Base-by-base conservation (phyloP, 2,113 vertebrate genomes). In the Zosterops borbonicus region DNA sequence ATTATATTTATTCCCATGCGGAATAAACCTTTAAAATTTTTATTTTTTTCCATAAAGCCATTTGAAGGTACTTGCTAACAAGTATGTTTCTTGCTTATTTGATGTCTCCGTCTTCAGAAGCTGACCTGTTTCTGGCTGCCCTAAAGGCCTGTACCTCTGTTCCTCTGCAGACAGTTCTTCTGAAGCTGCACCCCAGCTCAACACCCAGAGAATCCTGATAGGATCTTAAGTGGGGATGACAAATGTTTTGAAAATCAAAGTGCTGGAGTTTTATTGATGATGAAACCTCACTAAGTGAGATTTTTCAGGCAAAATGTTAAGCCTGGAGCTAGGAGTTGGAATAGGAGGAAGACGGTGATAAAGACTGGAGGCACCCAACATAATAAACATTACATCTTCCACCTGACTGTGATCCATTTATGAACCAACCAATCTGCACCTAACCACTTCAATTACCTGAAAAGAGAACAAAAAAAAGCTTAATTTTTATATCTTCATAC, bases 151-250 rank as follows among this genome's bases (percentile, higher is more conserved):
- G 4, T 65, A 5, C 9, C 9, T 73, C 29, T 79, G 3, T 20
- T 88, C 3, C 15, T 69, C 53, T 28, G 14, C 22, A 3, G 1
- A 5, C 33, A 74, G 33, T 65, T 17, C 11, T 83, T 94, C 55
- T 83, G 52, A 49, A 87, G n/a, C 17, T 62, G 19, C 14, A 52
- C 4, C 7, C 6, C 8, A 35, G 7, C 9, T 82, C 56, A 42
- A 56, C 13, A 47, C 7, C 3, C 52, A 44, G 20, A 52, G 9
- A 92, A 58, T 68, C 22, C n/a, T 42, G 4, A n/a, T 14, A 46
- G 23, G 9, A 69, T 21, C 1, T 0, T 21, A 35, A 24, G 1
- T n/a, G 17, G 4, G 21, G 9, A 46, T 77, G 37, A 2, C 16
- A 39, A 50, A 62, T 11, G 1, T 39, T 83, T 92, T 77, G n/a